Conservation (phyloP, 2,113 vertebrate genomes). For the Sphyrna mokarran region DNA sequence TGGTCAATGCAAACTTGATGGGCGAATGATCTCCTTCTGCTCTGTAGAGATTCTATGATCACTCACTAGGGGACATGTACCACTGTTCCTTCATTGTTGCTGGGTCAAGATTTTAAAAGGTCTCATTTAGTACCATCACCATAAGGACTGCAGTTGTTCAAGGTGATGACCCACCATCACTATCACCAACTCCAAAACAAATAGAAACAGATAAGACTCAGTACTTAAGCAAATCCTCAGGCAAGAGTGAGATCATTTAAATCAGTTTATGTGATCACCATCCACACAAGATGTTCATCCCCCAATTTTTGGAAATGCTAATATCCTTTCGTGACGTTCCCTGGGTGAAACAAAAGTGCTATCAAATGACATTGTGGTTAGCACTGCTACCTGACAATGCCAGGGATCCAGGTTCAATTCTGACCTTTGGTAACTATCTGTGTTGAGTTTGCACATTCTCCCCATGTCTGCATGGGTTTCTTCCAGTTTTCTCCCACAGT, state of each 20-base stretch:
- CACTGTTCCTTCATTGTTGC: not conserved
- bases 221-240: not conserved
- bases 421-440: no score
- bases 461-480: no score
- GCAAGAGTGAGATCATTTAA: not conserved
- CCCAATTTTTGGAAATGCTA: not conserved
- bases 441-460: no score
- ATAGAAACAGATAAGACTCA: not conserved
- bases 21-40: no score
- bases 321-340: not conserved
- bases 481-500: no score
- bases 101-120: not conserved
- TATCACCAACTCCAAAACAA: not conserved
- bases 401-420: no score
- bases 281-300: not conserved
- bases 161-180: not conserved
- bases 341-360: not conserved
- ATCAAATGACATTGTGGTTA: not conserved
- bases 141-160: not conserved
- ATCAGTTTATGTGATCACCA: not conserved
- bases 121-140: not conserved
- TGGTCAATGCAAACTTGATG: no score
- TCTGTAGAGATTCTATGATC: not conserved
- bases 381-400: no score
- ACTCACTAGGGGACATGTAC: not conserved